Base-by-base conservation (phyloP, 2,888 invertebrate genomes). In the Lasioglossum vierecki region DNA sequence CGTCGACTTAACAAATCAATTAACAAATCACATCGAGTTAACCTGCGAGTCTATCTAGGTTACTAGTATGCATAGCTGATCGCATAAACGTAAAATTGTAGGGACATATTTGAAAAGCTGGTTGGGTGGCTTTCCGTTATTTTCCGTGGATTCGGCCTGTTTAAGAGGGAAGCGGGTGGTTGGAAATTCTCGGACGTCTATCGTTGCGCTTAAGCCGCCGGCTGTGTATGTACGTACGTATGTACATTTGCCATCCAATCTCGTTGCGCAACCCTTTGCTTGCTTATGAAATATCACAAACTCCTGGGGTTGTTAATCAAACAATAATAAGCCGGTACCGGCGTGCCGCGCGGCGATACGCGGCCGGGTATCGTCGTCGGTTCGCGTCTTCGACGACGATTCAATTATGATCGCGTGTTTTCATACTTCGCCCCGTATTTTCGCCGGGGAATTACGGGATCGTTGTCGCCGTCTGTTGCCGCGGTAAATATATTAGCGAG, bases 271-370 rank as follows among this genome's bases (percentile, higher is more conserved):
- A 90, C 89, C 88, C 89, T 90, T 91, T 91, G 91, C 89, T 91
- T 89, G 88, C 85, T 91, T 88, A 83, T 82, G 91, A 90, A 91
- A 90, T 91, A 91, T 90, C 88, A 89, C 90, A 88, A 91, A 89
- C 92, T 89, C 79, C 83, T 75, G 80, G 88, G 90, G 83, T 85
- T 85, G 87, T 88, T 90, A 90, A 92, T 88, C 92, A 88, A 90
- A 92, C 90, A 91, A 89, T 91, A 92, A 92, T 91, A 90, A 91
- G 85, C 86, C 76, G 57, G 72, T 44, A 63, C 44, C 78, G 72
- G 79, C 84, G 39, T 88, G 85, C 79, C 80, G n/a, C 60, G 68
- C 49, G 41, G 76, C 83, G 83, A 89, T 90, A 89, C 39, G 81
- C 77, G 35, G 4, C 60, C 26, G 26, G 75, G 79, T 81, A 82